These are phyloP conservation scores for Ellobium chinense DNA, from an alignment of 2,888 invertebrate species.

Conservation along the genomic window DNA sequence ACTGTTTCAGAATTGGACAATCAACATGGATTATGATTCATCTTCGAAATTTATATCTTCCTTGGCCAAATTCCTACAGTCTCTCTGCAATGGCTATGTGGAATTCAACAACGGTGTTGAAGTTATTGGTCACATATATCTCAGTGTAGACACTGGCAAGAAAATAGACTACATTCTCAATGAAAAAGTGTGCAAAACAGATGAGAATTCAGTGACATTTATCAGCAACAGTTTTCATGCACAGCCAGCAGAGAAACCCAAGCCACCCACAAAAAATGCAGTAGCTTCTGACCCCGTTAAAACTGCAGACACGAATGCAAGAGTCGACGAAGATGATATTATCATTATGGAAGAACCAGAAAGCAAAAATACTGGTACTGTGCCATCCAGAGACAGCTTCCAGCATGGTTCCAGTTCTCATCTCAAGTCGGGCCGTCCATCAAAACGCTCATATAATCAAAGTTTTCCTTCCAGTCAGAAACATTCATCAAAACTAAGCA, in stretches of 20 bases:
- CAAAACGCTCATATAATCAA: slow-evolving; percentile 38
- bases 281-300: background rate
- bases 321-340: slow-evolving; percentile 41
- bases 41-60: slow-evolving; percentile 52
- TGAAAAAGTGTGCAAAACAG: slow-evolving; percentile 54
- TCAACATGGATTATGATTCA: slow-evolving; percentile 52
- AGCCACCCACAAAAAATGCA: slow-evolving; percentile 9
- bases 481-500: slow-evolving; percentile 32
- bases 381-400: slow-evolving; percentile 21
- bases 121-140: slow-evolving; percentile 52
- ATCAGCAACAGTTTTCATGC: slow-evolving; percentile 56
- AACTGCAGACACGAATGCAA: background rate
- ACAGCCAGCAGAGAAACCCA: slow-evolving; percentile 50
- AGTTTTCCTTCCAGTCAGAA: slow-evolving; percentile 26
- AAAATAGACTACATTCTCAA: slow-evolving; percentile 54
- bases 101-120: slow-evolving; percentile 53
- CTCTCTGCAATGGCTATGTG: slow-evolving; percentile 53
- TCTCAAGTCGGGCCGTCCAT: slow-evolving; percentile 9
- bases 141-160: slow-evolving; percentile 53
- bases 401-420: background rate
- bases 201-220: slow-evolving; percentile 53
- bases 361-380: slow-evolving; percentile 45
- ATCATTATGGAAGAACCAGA: slow-evolving; percentile 47
- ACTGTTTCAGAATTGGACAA: too few relatives aligned
- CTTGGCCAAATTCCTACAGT: slow-evolving; percentile 52